phyloP scores from a whole-genome alignment of 1,140 invertebrate genomes.

The Euschistus heros region DNA sequence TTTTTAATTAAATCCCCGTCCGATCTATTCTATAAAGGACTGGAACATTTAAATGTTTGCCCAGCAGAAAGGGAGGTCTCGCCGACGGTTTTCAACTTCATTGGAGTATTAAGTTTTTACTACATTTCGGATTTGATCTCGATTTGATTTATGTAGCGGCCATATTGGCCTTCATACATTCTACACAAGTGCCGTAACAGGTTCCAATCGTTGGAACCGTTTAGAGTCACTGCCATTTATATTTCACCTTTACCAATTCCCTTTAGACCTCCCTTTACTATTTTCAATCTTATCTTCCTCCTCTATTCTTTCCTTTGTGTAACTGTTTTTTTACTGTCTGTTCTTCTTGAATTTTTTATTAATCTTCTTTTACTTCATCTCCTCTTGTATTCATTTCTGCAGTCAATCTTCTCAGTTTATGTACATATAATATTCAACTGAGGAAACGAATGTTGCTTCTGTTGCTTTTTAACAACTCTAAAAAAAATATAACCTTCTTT shows the following conservation, averaged over 20 bases:
- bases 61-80: not conserved
- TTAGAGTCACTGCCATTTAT: not conserved
- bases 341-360: too few relatives aligned
- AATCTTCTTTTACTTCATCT: too few relatives aligned
- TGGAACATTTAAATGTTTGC: constrained; percentile 11
- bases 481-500: too few relatives aligned
- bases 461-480: too few relatives aligned
- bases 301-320: too few relatives aligned
- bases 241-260: not conserved
- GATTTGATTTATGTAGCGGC: not conserved
- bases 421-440: too few relatives aligned
- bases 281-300: not conserved
- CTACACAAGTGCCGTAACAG: not conserved
- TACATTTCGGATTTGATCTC: not conserved
- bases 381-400: too few relatives aligned
- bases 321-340: too few relatives aligned
- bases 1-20: constrained; percentile 5
- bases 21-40: not conserved
- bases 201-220: too few relatives aligned
- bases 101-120: constrained; percentile 11
- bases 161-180: constrained; percentile 3
- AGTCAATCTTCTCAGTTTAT: too few relatives aligned
- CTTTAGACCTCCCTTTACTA: not conserved
- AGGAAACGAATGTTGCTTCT: too few relatives aligned
- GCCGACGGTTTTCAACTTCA: not conserved